Percentiles rank a stretch among this genome's conserved stretches.
phyloP scores from a whole-genome alignment of 1,140 invertebrate species.

The Nebria ingens region DNA sequence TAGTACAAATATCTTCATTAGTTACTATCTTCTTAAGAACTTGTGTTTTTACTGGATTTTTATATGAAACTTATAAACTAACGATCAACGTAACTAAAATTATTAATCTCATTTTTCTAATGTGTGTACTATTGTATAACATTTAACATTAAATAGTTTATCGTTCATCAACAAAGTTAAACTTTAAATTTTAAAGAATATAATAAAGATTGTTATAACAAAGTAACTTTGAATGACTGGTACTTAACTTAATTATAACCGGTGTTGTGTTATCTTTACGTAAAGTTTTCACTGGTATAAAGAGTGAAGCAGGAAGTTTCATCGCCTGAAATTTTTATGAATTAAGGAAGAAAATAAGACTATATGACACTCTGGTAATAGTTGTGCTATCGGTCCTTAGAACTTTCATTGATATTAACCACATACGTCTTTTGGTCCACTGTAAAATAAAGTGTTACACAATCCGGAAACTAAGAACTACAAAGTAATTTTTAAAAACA shows the following conservation, averaged over 20 bases:
- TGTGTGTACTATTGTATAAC: too few species aligned
- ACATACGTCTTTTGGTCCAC: not conserved
- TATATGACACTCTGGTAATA: not conserved
- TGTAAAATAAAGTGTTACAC: not conserved
- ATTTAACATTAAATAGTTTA: not conserved
- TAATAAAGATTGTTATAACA: constrained; percentile 3
- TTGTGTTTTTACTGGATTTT: too few species aligned
- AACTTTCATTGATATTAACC: too few species aligned
- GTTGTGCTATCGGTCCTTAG: not conserved
- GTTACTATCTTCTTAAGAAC: too few species aligned
- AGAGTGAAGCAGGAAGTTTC: not conserved
- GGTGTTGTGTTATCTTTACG: not conserved
- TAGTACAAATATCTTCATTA: too few species aligned
- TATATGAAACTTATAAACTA: not conserved
- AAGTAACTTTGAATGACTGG: constrained; percentile 2
- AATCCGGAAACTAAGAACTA: not conserved
- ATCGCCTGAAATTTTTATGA: not conserved
- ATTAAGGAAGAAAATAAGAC: constrained; percentile 1
- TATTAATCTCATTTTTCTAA: not conserved
- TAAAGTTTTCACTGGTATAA: not conserved
- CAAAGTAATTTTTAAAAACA: too few species aligned
- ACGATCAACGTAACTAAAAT: not conserved
- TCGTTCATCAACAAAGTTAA: not conserved
- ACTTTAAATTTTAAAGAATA: not conserved
- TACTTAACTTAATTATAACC: not conserved